Evolutionary conservation across 92 coral and sea anemone genomes (phyloP), one percentile per base, ranked within the genome.

Genomic region (Zoanthus sociatus): DNA sequence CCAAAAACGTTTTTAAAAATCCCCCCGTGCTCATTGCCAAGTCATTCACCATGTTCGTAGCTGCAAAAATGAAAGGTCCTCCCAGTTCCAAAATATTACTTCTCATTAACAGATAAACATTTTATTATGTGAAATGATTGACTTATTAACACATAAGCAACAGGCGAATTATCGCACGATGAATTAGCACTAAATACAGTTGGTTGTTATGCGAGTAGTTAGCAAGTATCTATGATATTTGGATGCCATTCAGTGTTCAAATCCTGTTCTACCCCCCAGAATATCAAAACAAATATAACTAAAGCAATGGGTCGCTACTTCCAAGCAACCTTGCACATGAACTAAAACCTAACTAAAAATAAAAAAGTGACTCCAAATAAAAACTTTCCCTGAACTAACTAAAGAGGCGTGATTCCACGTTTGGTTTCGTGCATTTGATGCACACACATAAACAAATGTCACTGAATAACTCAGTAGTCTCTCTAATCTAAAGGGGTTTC

Each of bases 51-150:
- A 2, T 37, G 42, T 37, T 37, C 2, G 42, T 37, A 37, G 42
- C 42, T 37, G n/a, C n/a, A 58, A 0, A 18, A 14, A 17, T 78
- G 9, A 31, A 56, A 69, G 31, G 42, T 37, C 42, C 42, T 37
- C 42, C 42, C 42, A 37, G 42, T 37, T 37, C 21, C 11, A 78
- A 71, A 78, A 32, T 20, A 45, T 47, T 68, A 63, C 68, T 44
- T 79, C 15, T 63, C 45, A 33, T 63, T 61, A n/a, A 60, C 73
- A 79, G 58, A 64, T 78, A 78, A 64, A 78, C 16, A 15, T 12
- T 60, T 79, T 79, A 79, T 20, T 79, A 73, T 79, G n/a, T 33
- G 18, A 11, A 79, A 61, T 45, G 63, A 32, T 61, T 79, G 42
- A 54, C n/a, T 79, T n/a, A 64, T 45, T 33, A 79, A 58, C 54